A percentile compares a stretch with the other conserved stretches of the same genome.
Evolutionary conservation across 2,888 invertebrate species (phyloP).

Genomic region (Hyppa rectilinea): DNA sequence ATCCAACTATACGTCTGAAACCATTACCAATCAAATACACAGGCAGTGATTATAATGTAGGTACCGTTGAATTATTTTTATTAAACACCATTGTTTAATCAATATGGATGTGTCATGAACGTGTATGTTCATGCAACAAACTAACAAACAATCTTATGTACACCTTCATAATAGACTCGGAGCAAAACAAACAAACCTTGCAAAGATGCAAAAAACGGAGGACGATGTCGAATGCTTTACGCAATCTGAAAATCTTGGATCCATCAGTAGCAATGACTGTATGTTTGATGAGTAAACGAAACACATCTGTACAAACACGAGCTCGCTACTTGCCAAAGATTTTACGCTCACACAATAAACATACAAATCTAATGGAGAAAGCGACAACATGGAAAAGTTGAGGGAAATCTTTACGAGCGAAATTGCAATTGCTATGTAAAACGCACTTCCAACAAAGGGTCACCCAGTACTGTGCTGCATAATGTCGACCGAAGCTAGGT

Average conservation of each 20-base stretch:
- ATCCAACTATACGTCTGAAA: constrained; percentile 6
- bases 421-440: constrained; percentile 64
- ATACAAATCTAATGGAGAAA: constrained; percentile 72
- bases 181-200: constrained; percentile 38
- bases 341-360: constrained; percentile 72
- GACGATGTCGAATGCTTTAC: constrained; percentile 71
- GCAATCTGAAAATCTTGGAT: constrained; percentile 74
- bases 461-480: constrained; percentile 57
- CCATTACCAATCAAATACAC: constrained; percentile 3
- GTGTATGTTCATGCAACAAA: constrained; percentile 10
- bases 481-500: constrained; percentile 57
- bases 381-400: constrained; percentile 65
- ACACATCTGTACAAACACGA: constrained; percentile 79
- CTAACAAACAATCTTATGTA: constrained; percentile 25
- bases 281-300: constrained; percentile 80
- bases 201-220: constrained; percentile 69
- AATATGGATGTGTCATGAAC: constrained; percentile 16
- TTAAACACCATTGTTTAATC: constrained; percentile 30
- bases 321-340: constrained; percentile 75
- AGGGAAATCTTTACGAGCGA: constrained; percentile 62
- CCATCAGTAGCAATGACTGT: constrained; percentile 71
- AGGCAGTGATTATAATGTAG: neutral
- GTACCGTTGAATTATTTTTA: constrained; percentile 11
- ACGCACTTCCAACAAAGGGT: constrained; percentile 56
- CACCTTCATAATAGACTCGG: constrained; percentile 4